Evolutionary conservation across 2,113 vertebrate genomes (phyloP).

Genomic region (Colistium nudipinnis): DNA sequence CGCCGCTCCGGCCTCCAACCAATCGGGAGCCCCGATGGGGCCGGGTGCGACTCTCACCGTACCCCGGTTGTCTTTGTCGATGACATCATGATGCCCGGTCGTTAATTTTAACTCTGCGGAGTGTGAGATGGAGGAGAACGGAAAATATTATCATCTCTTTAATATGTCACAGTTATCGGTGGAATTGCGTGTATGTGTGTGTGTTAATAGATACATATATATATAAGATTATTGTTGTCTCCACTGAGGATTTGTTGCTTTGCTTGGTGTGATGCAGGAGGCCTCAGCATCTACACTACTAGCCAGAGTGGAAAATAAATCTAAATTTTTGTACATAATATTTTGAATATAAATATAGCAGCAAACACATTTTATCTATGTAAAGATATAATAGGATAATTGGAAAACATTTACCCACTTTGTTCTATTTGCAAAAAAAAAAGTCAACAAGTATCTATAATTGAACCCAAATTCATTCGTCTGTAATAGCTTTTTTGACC

Average conservation of each 20-base stretch:
- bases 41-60: slow-evolving; percentile 19
- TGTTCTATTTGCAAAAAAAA: too few relatives aligned
- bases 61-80: slow-evolving; percentile 36
- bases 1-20: slow-evolving; percentile 28
- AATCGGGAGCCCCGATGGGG: slow-evolving; percentile 52
- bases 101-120: slow-evolving; percentile 52
- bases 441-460: too few relatives aligned
- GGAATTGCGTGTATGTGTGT: slow-evolving; percentile 35
- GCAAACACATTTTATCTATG: too few relatives aligned
- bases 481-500: too few relatives aligned
- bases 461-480: too few relatives aligned
- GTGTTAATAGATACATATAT: too few relatives aligned
- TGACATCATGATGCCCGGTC: slow-evolving; percentile 61
- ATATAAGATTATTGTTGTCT: slow-evolving; percentile 43
- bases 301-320: not conserved
- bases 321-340: too few relatives aligned
- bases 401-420: too few relatives aligned
- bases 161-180: slow-evolving; percentile 45
- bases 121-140: slow-evolving; percentile 43
- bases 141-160: slow-evolving; percentile 61
- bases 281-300: not conserved
- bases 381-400: too few relatives aligned
- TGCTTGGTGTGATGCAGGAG: not conserved
- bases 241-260: slow-evolving; percentile 3
- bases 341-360: too few relatives aligned